These are phyloP conservation scores for Dinocampus coccinellae DNA, from an alignment of 2,888 invertebrate genomes.

Conservation along the genomic window DNA sequence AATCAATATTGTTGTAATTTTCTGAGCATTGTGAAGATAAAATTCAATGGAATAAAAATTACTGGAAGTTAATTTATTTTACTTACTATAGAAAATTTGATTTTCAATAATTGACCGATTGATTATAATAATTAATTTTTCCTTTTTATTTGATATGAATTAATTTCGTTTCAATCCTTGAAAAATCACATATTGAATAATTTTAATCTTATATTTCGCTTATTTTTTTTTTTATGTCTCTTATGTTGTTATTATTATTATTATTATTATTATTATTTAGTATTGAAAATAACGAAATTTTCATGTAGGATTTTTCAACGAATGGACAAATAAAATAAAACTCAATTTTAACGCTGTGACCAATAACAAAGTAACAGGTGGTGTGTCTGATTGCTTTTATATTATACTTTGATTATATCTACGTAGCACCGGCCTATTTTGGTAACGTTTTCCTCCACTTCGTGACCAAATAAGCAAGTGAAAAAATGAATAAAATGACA, in stretches of 20 bases:
- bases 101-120: not conserved
- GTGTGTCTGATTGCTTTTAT: conserved; percentile 43
- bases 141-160: conserved; percentile 48
- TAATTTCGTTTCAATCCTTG: conserved; percentile 13
- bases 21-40: not conserved
- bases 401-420: conserved; percentile 20
- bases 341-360: conserved; percentile 26
- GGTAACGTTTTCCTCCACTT: not conserved
- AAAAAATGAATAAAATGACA: not conserved
- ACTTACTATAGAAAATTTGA: not conserved
- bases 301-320: conserved; percentile 15
- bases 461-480: not conserved
- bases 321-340: conserved; percentile 37
- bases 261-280: not conserved
- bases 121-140: not conserved
- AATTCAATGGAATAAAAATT: not conserved
- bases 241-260: no score
- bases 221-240: no score
- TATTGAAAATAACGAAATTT: conserved; percentile 22
- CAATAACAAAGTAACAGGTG: conserved; percentile 41
- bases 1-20: conserved; percentile 22
- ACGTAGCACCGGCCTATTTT: conserved; percentile 1
- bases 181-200: not conserved
- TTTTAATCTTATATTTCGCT: no score
- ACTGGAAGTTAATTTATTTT: not conserved